Evolutionary conservation across 2,113 vertebrate genomes (phyloP), one percentile per base, ranked within the genome.

Genomic region (Pipra filicauda): DNA sequence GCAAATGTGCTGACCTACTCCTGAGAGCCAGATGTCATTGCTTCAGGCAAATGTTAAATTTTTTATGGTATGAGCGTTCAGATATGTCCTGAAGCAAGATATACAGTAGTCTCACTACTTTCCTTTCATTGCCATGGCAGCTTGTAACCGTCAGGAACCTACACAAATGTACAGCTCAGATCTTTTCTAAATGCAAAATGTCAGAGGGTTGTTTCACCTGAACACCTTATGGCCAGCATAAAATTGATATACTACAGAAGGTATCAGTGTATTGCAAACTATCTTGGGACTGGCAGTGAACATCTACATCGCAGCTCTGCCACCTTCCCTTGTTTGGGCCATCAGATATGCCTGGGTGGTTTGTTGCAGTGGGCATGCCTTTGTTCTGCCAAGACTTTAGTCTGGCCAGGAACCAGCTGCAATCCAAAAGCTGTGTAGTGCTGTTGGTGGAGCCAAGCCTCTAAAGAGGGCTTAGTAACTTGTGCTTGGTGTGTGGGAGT

Each of bases 1-100:
- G 85, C 80, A 96, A 94, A 97, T 96, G 6, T 93, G 65, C 93
- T 97, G 94, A 97, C 94, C 95, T 97, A 67, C 88, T 96, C 79
- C 88, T 85, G 82, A 94, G 79, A 90, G 91, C 92, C 95, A 97
- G 95, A 95, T 96, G 93, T 91, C 89, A 91, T 75, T 96, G 92
- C 95, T 95, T 94, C 54, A 91, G 94, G 91, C 85, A 94, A 93
- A 92, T 91, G 83, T 85, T 96, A 93, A 83, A 61, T 95, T 92
- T 96, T 97, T 97, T 94, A 88, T 95, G 83, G 80, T 96, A 51
- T 86, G 88, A 97, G 51, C 64, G 1, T 93, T 96, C 85, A 90
- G 48, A 84, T 85, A 78, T 87, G 66, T 96, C 83, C 86, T 91
- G 31, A 39, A 95, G 95, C 89, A 91, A 95, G 79, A 85, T 51